A percentile compares a stretch with the other conserved stretches of the same genome.
Conservation (phyloP, 2,888 invertebrate genomes). For the Cylloceria caligata region DNA sequence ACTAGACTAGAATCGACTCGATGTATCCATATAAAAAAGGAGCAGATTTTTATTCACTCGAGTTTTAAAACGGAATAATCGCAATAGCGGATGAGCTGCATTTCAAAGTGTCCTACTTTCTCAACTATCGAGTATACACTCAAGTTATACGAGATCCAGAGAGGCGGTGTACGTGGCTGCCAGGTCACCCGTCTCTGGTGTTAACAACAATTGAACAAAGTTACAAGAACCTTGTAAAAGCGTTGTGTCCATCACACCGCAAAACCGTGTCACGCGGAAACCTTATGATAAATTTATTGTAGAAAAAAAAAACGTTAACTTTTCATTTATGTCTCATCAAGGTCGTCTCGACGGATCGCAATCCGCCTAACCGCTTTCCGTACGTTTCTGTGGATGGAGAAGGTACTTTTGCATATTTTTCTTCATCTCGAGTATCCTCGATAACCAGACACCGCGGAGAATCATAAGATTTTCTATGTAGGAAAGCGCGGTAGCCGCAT, state of each 20-base stretch:
- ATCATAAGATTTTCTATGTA: background rate
- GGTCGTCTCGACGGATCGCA: background rate
- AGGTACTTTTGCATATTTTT: too few relatives aligned
- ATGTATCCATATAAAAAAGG: background rate
- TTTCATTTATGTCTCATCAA: background rate
- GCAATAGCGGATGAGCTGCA: conserved; percentile 59
- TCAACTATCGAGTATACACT: conserved; percentile 54
- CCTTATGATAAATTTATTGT: conserved; percentile 21
- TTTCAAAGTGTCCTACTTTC: conserved; percentile 60
- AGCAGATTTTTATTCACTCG: conserved; percentile 20
- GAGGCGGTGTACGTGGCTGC: background rate
- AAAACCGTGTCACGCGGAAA: background rate
- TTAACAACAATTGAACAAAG: conserved; percentile 25
- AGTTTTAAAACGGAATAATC: conserved; percentile 25
- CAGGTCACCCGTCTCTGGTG: conserved; percentile 10
- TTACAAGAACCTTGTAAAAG: conserved; percentile 8
- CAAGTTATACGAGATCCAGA: conserved; percentile 20
- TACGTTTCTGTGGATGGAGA: too few relatives aligned
- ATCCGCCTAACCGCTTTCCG: background rate
- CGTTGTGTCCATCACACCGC: conserved; percentile 10
- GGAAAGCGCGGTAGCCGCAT: background rate
- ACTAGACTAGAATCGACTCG: conserved; percentile 6
- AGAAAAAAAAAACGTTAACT: background rate
- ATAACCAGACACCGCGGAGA: background rate
- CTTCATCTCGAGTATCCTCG: background rate